phyloP scores from a whole-genome alignment of 2,797 vertebrate species.

The Natrix natrix region DNA sequence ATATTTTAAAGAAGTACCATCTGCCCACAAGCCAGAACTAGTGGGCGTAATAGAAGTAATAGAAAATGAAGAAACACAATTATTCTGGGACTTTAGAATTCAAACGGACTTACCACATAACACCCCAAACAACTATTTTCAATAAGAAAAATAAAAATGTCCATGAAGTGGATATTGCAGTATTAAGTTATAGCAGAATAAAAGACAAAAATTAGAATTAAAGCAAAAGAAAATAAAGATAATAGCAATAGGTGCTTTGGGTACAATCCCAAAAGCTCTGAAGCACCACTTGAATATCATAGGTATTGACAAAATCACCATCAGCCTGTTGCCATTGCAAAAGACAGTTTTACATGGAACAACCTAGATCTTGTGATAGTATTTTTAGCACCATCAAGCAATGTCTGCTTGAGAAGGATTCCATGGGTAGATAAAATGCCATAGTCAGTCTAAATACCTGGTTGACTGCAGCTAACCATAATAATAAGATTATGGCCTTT shows the following conservation, averaged over 20 bases:
- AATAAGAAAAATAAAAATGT: background rate
- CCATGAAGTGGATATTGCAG: background rate
- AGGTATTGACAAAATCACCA: background rate
- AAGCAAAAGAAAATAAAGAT: background rate
- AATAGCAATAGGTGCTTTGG: background rate
- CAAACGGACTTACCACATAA: background rate
- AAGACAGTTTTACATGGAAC: background rate
- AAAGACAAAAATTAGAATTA: background rate
- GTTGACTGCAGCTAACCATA: background rate
- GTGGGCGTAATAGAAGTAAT: background rate
- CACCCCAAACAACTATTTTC: background rate
- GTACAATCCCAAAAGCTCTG: background rate
- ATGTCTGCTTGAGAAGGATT: background rate
- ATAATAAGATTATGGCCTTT: background rate
- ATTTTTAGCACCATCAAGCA: background rate
- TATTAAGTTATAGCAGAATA: background rate
- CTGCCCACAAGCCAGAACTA: background rate
- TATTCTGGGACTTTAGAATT: background rate
- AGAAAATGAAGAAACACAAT: background rate
- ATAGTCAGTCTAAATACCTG: background rate
- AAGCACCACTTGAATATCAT: background rate
- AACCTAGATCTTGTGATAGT: background rate
- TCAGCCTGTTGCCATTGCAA: background rate
- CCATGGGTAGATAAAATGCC: background rate
- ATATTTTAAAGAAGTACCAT: background rate